Evolutionary conservation across 2,113 vertebrate genomes (phyloP), one percentile per base, ranked within the genome.

Genomic region (Dicaeum eximium): DNA sequence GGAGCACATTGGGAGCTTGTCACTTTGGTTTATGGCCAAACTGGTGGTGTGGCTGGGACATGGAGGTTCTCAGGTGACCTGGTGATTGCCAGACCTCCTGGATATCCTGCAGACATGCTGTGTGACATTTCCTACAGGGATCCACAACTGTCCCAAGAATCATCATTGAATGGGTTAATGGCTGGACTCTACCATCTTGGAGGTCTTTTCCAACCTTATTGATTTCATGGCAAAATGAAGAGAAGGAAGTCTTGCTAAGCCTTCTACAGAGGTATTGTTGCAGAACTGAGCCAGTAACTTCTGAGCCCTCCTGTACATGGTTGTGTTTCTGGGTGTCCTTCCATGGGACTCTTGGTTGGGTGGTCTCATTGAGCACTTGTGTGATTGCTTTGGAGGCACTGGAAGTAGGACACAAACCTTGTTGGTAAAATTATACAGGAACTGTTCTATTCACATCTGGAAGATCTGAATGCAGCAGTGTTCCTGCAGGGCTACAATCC

Each of bases 1-100:
- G 42, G 30, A 56, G 51, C 19, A 1, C 0, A 0, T 1, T 37
- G 48, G 35, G 84, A 64, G 19, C 35, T 27, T 54, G 38, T 27
- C 0, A 1, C 47, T 62, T 47, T 3, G 2, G 18, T 51, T 37
- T 23, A 1, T 10, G 23, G 44, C 57, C 66, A 57, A 2, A 11
- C 47, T 7, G 22, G 25, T 57, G 21, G 17, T 15, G 15, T 25
- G 61, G 48, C 12, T 1, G 1, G 1, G 3, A 25, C 53, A 4
- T 18, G 15, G 30, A 23, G 16, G 28, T 66, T 79, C 38, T 79
- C 10, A 6, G 57, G 15, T 64, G 53, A 60, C 11, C 44, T 12
- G 3, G 27, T 35, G 44, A 5, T 67, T 72, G 70, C 64, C 50
- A 73, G 15, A 30, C 37, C 45, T 35, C 37, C 58, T 80, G 50